These are phyloP conservation scores for Lutjanus campechanus DNA, from an alignment of 2,797 vertebrate species.

Conservation along the genomic window DNA sequence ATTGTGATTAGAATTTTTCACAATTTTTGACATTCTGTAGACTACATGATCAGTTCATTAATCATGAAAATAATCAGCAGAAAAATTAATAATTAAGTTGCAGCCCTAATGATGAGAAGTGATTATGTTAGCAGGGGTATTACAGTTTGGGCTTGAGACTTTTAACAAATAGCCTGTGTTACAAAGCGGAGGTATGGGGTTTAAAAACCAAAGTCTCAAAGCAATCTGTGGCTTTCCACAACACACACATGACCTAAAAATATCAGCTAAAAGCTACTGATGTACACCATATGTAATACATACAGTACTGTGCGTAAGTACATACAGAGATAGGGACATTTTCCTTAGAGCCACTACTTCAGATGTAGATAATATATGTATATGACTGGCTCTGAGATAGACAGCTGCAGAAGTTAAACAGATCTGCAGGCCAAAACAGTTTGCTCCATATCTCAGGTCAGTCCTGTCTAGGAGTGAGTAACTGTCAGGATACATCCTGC, in stretches of 20 bases:
- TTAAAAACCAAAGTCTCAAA: slow-evolving; percentile 5
- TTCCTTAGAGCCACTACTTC: slow-evolving; percentile 57
- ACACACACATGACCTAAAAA: neutral
- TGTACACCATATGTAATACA: slow-evolving; percentile 56
- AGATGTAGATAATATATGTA: slow-evolving; percentile 59
- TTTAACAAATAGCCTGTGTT: too few species aligned
- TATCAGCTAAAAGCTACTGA: slow-evolving; percentile 46
- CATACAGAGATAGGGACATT: slow-evolving; percentile 42
- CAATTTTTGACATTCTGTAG: too few species aligned
- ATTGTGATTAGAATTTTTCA: too few species aligned
- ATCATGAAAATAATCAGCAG: too few species aligned
- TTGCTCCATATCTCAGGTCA: slow-evolving; percentile 50
- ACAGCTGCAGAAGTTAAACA: slow-evolving; percentile 65
- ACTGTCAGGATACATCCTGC: slow-evolving; percentile 57
- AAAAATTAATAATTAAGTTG: too few species aligned
- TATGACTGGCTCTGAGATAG: slow-evolving; percentile 39
- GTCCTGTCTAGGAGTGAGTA: slow-evolving; percentile 37
- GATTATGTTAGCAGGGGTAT: too few species aligned
- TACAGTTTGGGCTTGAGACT: too few species aligned
- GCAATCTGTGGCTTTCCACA: neutral
- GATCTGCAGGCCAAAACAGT: slow-evolving; percentile 53
- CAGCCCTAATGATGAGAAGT: too few species aligned
- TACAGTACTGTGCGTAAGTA: slow-evolving; percentile 6
- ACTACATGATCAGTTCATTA: too few species aligned
- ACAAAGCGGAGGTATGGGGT: too few species aligned